These are phyloP conservation scores for Callochromis pleurospilus DNA, from an alignment of 2,113 vertebrate species.

Conservation along the genomic window DNA sequence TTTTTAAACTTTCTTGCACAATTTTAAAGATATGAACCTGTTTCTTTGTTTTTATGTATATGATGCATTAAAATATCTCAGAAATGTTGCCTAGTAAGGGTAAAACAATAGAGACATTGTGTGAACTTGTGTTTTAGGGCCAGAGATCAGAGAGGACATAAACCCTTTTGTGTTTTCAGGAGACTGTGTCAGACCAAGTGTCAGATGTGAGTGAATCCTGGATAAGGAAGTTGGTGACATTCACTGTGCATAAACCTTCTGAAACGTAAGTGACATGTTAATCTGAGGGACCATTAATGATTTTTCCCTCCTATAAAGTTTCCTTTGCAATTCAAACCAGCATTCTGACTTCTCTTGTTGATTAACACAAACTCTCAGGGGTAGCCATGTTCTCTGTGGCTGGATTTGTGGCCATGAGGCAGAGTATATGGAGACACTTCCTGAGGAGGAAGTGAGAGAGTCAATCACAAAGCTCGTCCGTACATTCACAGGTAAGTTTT, in stretches of 20 bases:
- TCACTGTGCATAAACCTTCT: constrained; percentile 77
- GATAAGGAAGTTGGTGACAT: constrained; percentile 82
- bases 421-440: constrained; percentile 84
- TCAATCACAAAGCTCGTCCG: constrained; percentile 73
- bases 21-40: background rate
- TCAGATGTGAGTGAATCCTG: constrained; percentile 62
- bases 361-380: constrained; percentile 54
- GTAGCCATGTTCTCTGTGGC: constrained; percentile 79
- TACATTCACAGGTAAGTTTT: constrained; percentile 74
- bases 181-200: constrained; percentile 16
- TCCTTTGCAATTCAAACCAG: background rate
- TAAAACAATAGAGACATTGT: background rate
- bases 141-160: background rate
- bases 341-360: background rate
- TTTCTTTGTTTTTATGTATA: background rate
- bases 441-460: constrained; percentile 73
- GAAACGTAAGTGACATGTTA: constrained; percentile 62
- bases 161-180: background rate
- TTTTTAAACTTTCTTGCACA: background rate
- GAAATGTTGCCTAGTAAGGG: background rate
- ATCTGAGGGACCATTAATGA: background rate
- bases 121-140: background rate
- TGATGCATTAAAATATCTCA: background rate
- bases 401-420: constrained; percentile 87
- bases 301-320: background rate